phyloP scores from a whole-genome alignment of 2,113 vertebrate genomes.

The Campylorhamphus procurvoides region DNA sequence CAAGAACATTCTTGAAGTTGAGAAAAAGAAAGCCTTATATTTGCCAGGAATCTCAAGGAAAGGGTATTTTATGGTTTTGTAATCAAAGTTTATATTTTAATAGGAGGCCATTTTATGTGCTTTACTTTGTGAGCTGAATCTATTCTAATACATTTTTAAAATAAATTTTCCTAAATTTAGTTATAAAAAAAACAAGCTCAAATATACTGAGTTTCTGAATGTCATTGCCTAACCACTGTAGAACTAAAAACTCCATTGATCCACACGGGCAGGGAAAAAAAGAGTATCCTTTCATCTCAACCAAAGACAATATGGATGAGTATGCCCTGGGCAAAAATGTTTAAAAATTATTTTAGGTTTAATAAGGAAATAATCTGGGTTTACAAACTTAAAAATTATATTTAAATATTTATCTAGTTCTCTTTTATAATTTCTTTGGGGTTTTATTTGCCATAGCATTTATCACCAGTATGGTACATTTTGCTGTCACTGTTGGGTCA shows the following conservation, averaged over 20 bases:
- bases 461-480: neutral
- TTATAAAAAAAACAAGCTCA: neutral
- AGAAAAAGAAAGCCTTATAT: neutral
- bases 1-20: neutral
- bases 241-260: neutral
- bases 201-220: neutral
- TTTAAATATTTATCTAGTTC: neutral
- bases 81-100: neutral
- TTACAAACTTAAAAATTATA: neutral
- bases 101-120: neutral
- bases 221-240: neutral
- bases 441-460: neutral
- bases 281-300: neutral
- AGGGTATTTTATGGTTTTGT: neutral
- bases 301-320: neutral
- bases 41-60: neutral
- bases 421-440: fast-evolving
- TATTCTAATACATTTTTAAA: neutral
- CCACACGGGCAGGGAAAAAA: neutral
- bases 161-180: neutral
- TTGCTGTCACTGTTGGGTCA: neutral
- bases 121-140: neutral
- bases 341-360: neutral
- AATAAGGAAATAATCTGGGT: neutral
- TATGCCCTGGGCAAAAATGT: neutral